These are phyloP conservation scores for Drosophila insularis DNA, from an alignment of 1,140 invertebrate species.

Conservation along the genomic window DNA sequence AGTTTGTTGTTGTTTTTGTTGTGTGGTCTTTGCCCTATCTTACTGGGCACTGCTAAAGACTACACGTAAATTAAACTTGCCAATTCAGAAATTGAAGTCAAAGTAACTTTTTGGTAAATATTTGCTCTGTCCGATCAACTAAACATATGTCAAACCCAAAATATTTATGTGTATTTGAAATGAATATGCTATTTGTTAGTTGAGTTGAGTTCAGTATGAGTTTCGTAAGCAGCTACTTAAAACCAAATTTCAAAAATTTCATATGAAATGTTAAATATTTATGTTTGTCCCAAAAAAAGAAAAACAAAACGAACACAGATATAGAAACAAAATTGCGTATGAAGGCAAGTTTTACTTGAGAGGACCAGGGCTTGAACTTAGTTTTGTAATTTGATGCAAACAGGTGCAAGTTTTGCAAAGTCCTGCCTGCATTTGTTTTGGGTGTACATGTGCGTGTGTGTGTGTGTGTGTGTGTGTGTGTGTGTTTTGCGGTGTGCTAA, in stretches of 20 bases:
- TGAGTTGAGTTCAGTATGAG: slow-evolving; percentile 14
- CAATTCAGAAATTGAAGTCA: slow-evolving; percentile 37
- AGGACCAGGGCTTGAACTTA: slow-evolving; percentile 30
- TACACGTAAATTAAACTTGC: slow-evolving; percentile 28
- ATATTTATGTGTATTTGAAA: neutral
- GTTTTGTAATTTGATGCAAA: slow-evolving; percentile 67
- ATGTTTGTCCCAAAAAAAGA: slow-evolving; percentile 47
- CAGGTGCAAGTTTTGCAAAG: slow-evolving; percentile 66
- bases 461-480: slow-evolving; percentile 14
- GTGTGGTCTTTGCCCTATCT: slow-evolving; percentile 17
- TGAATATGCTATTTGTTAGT: neutral
- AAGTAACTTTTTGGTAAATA: slow-evolving; percentile 59
- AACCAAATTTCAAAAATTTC: slow-evolving; percentile 60
- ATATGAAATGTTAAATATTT: slow-evolving; percentile 68
- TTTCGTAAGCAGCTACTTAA: slow-evolving; percentile 21
- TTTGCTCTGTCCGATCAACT: slow-evolving; percentile 72
- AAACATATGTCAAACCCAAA: neutral
- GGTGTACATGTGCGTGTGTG: neutral
- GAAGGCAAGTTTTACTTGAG: neutral
- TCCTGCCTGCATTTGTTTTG: slow-evolving; percentile 11
- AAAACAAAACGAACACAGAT: slow-evolving; percentile 25
- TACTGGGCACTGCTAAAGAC: neutral
- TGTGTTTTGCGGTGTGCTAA: slow-evolving; percentile 50
- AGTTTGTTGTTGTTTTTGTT: slow-evolving; percentile 32
- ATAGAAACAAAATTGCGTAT: slow-evolving; percentile 48